Evolutionary conservation across 2,888 invertebrate species (phyloP), one percentile per base, ranked within the genome.

Genomic region (Zele albiditarsus): DNA sequence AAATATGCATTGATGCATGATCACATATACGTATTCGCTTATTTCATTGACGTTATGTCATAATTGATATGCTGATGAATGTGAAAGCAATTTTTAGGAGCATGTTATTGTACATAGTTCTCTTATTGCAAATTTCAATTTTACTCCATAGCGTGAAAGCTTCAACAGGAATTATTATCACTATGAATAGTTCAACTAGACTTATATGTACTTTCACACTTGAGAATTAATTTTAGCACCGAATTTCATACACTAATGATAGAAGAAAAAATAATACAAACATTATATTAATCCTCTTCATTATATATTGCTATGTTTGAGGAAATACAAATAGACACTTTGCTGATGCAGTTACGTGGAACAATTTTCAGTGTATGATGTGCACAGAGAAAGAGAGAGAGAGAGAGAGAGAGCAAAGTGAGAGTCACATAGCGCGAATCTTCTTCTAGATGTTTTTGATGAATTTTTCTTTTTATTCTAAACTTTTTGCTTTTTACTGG

Each of bases 361-460:
- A 42, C 16, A 66, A 42, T 42, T 46, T 66, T 10, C 46, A 16
- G 14, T 38, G 46, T 25, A 66, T 27, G 23, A 25, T 66, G 38
- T 66, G 16, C 23, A 25, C 14, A 42, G 16, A 31, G 20, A n/a
- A n/a, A n/a, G n/a, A 42, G 16, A 31, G 20, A 42, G 16, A 31
- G 20, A 42, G 16, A 31, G 20, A 42, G 16, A 31, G 20, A 23
- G 23, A 66, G 10, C 25, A 28, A 28, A 60, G 27, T 16, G 28
- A 27, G 1, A 27, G 16, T 27, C 42, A 66, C 33, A 66, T 66
- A 31, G 25, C 12, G 23, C 31, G 38, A 58, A 58, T 69, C 38
- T 58, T 68, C 58, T 58, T 69, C 8, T 16, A 46, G 57, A 38
- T 69, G 27, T 62, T 62, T 38, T 28, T 20, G 14, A 27, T 6